A percentile compares a stretch with the other conserved stretches of the same genome.
Conservation (phyloP, 2,113 vertebrate species). For the Ammospiza nelsoni region DNA sequence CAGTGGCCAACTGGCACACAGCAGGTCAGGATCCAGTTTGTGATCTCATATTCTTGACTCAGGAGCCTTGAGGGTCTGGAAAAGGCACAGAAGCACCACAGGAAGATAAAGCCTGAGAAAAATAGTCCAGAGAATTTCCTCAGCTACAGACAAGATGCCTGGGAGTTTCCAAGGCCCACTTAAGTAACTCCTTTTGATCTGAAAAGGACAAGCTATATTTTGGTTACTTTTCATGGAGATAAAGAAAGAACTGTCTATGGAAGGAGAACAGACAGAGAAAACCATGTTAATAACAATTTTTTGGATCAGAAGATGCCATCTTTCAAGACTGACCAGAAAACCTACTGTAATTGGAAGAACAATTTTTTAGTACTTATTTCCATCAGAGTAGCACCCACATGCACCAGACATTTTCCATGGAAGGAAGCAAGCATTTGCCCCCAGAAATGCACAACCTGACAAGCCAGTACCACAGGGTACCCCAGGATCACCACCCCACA, state of each 20-base stretch:
- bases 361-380: neutral
- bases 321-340: neutral
- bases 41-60: neutral
- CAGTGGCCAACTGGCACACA: neutral
- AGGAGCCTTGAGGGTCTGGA: neutral
- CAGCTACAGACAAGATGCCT: neutral
- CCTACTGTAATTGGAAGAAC: neutral
- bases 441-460: neutral
- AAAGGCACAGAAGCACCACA: constrained; percentile 5
- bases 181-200: constrained; percentile 31
- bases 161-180: neutral
- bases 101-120: neutral
- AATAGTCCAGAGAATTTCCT: neutral
- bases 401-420: neutral
- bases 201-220: neutral
- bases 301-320: neutral
- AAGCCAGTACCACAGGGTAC: neutral
- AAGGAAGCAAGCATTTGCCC: neutral
- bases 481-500: neutral
- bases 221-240: neutral
- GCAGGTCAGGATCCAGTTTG: constrained; percentile 10
- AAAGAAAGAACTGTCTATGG: neutral
- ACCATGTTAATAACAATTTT: neutral
- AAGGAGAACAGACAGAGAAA: neutral
- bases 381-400: neutral